A percentile compares a stretch with the other conserved stretches of the same genome.
Evolutionary conservation across 2,113 vertebrate genomes (phyloP).

Genomic region (Oncorhynchus keta): DNA sequence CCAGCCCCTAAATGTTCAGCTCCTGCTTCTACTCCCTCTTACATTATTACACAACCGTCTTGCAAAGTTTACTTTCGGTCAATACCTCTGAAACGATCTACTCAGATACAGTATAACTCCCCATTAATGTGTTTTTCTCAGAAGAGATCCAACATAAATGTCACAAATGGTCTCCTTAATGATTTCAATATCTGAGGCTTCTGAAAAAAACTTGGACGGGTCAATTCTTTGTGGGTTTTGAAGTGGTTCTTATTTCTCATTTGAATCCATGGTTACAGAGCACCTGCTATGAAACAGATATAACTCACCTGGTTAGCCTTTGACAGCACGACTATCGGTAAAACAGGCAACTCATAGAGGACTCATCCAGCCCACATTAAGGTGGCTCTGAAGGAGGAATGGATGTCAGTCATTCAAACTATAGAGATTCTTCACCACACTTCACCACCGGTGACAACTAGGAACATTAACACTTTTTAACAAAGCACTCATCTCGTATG

Average conservation of each 20-base stretch:
- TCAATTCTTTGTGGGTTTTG: neutral
- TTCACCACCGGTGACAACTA: neutral
- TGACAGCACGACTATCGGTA: neutral
- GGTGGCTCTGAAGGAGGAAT: neutral
- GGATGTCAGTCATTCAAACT: neutral
- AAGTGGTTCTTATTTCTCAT: neutral
- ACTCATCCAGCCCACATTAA: neutral
- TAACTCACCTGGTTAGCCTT: neutral
- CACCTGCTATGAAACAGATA: conserved; percentile 21
- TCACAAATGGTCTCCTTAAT: neutral
- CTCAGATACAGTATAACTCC: neutral
- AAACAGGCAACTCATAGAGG: conserved; percentile 16
- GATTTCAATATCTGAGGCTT: neutral
- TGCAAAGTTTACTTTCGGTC: neutral
- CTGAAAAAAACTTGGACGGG: neutral
- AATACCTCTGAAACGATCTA: neutral
- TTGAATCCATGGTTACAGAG: neutral
- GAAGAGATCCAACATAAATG: neutral
- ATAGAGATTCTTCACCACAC: neutral
- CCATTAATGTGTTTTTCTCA: neutral
- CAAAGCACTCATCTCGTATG: neutral
- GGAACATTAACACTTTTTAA: neutral
- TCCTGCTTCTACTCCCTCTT: neutral
- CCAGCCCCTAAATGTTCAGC: neutral
- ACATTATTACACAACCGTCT: neutral